A percentile compares a stretch with the other conserved stretches of the same genome.
These are phyloP conservation scores for Pomatorhinus ruficollis DNA, from an alignment of 2,113 vertebrate species.

Conservation along the genomic window DNA sequence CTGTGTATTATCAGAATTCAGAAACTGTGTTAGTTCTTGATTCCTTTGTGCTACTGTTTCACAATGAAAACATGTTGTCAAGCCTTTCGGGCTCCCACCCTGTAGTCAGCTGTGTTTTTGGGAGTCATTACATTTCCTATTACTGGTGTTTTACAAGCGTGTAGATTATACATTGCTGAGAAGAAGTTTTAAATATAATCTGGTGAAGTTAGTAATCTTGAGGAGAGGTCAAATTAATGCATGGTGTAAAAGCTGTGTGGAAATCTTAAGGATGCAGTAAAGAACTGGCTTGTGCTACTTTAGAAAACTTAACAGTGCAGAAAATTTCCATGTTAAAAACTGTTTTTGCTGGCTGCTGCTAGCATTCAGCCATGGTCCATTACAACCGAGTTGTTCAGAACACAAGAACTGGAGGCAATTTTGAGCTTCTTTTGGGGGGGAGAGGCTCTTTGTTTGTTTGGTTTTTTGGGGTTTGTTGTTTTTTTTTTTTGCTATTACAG, in stretches of 20 bases:
- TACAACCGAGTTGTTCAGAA: neutral
- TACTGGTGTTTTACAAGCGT: neutral
- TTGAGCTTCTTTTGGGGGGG: neutral
- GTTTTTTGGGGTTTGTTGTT: no score
- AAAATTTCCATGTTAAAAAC: neutral
- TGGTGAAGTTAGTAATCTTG: neutral
- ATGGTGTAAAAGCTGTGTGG: neutral
- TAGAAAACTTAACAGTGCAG: neutral
- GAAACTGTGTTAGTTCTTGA: neutral
- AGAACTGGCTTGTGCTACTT: neutral
- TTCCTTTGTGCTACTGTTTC: neutral
- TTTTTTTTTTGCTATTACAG: accelerated
- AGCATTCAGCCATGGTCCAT: neutral
- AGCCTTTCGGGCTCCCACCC: neutral
- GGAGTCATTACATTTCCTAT: neutral
- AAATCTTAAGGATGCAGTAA: neutral
- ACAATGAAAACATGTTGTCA: neutral
- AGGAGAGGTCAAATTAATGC: neutral
- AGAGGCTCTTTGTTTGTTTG: accelerated
- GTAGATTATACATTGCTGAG: neutral
- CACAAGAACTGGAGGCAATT: neutral
- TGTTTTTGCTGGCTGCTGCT: neutral
- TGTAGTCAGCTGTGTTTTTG: neutral
- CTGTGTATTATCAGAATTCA: neutral
- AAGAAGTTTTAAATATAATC: neutral